phyloP scores from a whole-genome alignment of 2,113 vertebrate genomes.

The Nibea albiflora region DNA sequence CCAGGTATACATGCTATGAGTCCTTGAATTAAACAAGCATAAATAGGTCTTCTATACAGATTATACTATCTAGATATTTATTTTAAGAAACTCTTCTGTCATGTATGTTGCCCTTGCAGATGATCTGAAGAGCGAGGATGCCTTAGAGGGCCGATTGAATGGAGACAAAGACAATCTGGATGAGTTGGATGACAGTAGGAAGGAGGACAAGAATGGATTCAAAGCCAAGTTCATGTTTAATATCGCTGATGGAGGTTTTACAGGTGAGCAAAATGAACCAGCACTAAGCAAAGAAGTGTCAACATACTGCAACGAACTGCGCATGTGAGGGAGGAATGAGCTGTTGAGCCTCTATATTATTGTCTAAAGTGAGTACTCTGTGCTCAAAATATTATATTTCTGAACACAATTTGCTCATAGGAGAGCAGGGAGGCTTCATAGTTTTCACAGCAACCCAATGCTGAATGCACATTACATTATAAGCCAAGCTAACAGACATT shows the following conservation, averaged over 20 bases:
- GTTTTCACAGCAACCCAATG: not conserved
- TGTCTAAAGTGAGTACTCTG: not conserved
- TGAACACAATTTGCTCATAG: not conserved
- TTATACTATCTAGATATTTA: not conserved
- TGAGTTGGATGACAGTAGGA: constrained; percentile 88
- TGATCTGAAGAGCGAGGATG: constrained; percentile 88
- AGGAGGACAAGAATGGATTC: constrained; percentile 88
- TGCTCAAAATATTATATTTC: not conserved
- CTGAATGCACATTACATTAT: not conserved
- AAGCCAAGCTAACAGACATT: not conserved
- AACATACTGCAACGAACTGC: not conserved
- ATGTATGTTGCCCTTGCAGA: constrained; percentile 71
- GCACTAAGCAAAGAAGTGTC: not conserved
- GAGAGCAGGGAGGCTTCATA: not conserved
- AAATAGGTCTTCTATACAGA: not conserved
- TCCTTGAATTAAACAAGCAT: constrained; percentile 1
- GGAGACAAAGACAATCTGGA: constrained; percentile 89
- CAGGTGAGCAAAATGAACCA: constrained; percentile 82
- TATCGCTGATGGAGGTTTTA: constrained; percentile 97
- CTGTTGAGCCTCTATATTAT: not conserved
- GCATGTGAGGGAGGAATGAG: not conserved
- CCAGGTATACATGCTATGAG: constrained; percentile 80
- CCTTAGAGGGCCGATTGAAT: constrained; percentile 86
- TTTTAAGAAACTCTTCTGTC: not conserved
- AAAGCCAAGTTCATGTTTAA: constrained; percentile 98